Evolutionary conservation across 2,888 invertebrate genomes (phyloP).

Genomic region (Trichogramma evanescens): DNA sequence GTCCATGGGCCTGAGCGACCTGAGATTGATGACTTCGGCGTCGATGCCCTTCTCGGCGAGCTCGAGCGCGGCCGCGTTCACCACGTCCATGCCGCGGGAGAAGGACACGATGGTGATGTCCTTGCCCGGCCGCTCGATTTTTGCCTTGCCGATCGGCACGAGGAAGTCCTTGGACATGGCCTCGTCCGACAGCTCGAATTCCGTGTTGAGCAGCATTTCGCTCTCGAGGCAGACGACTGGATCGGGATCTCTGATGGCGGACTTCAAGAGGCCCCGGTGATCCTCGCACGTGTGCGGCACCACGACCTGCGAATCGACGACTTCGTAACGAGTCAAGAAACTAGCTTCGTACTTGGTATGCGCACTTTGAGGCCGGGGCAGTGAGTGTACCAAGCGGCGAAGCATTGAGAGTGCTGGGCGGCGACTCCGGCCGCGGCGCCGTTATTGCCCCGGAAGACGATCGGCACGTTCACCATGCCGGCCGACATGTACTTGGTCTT

Average conservation of each 20-base stretch:
- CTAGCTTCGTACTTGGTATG: neutral
- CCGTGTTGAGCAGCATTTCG: slow-evolving; percentile 56
- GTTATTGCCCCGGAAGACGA: slow-evolving; percentile 63
- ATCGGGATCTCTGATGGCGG: slow-evolving; percentile 58
- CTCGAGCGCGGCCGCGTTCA: slow-evolving; percentile 28
- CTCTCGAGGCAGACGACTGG: slow-evolving; percentile 61
- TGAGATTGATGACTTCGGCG: slow-evolving; percentile 55
- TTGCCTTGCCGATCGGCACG: slow-evolving; percentile 31
- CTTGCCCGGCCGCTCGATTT: slow-evolving; percentile 28
- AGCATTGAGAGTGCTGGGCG: slow-evolving; percentile 64
- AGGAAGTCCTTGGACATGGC: slow-evolving; percentile 28
- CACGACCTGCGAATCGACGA: slow-evolving; percentile 29
- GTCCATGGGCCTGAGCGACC: slow-evolving; percentile 55
- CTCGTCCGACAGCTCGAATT: slow-evolving; percentile 47
- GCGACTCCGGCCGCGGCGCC: slow-evolving; percentile 58
- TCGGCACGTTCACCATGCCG: slow-evolving; percentile 53
- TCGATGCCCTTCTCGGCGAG: slow-evolving; percentile 47
- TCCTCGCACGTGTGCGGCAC: slow-evolving; percentile 59
- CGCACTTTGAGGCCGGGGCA: slow-evolving; percentile 58
- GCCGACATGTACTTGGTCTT: slow-evolving; percentile 68
- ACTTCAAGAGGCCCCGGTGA: slow-evolving; percentile 56
- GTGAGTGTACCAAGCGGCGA: slow-evolving; percentile 58
- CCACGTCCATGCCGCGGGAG: slow-evolving; percentile 25
- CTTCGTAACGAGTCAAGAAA: too few species aligned
- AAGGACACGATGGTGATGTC: slow-evolving; percentile 28